Conservation (phyloP, 2,888 invertebrate species). For the Ophion slaviceki region DNA sequence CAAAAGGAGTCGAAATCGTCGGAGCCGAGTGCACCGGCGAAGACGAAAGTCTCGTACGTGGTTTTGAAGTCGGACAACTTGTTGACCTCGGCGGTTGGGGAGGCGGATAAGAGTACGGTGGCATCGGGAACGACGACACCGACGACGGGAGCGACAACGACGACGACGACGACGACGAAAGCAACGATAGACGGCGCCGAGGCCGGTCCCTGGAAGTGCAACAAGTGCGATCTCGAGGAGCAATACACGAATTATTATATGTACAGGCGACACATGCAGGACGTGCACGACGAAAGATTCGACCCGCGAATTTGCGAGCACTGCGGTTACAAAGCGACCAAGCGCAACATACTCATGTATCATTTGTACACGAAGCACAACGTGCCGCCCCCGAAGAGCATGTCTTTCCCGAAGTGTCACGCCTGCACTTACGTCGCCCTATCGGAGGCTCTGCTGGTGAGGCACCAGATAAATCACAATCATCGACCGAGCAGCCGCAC, state of each 20-base stretch:
- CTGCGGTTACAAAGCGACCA: slow-evolving; percentile 91
- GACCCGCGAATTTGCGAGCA: slow-evolving; percentile 92
- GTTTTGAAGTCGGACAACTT: slow-evolving; percentile 83
- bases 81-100: slow-evolving; percentile 69
- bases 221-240: slow-evolving; percentile 87
- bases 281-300: slow-evolving; percentile 91
- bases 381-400: slow-evolving; percentile 88
- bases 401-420: slow-evolving; percentile 91
- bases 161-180: slow-evolving; percentile 67
- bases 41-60: slow-evolving; percentile 84
- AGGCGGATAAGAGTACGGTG: not conserved
- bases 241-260: slow-evolving; percentile 90
- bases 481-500: slow-evolving; percentile 77
- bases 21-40: slow-evolving; percentile 75
- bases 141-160: slow-evolving; percentile 63
- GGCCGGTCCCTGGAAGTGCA: slow-evolving; percentile 92
- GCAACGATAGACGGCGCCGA: slow-evolving; percentile 85
- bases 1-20: slow-evolving; percentile 85
- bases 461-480: slow-evolving; percentile 88
- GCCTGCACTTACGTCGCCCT: slow-evolving; percentile 91
- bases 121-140: not conserved
- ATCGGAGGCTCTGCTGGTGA: slow-evolving; percentile 88
- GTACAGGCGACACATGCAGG: slow-evolving; percentile 92
- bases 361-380: slow-evolving; percentile 93
- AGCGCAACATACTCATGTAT: slow-evolving; percentile 90